These are phyloP conservation scores for Corythaeola cristata DNA, from an alignment of 2,113 vertebrate species.

Conservation along the genomic window DNA sequence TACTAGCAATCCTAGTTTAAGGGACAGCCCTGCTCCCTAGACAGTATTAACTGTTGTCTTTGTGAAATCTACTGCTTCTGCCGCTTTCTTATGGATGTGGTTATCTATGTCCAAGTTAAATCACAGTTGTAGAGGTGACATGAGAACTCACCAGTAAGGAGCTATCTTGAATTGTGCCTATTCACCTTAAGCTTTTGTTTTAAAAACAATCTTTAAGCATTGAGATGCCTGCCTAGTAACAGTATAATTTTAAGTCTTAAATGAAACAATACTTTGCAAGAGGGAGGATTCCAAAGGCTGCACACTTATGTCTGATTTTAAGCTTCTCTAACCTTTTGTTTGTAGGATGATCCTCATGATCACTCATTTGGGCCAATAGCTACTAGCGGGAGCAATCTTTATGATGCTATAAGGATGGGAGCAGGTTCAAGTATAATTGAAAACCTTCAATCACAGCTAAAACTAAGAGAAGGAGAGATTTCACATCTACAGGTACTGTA, in stretches of 20 bases:
- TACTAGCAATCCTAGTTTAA: background rate
- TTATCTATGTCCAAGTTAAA: background rate
- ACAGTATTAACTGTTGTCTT: background rate
- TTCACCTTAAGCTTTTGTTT: background rate
- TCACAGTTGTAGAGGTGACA: background rate
- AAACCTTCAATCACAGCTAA: slow-evolving; percentile 96
- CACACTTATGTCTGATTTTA: background rate
- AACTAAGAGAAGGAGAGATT: slow-evolving; percentile 94
- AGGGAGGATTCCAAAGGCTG: background rate
- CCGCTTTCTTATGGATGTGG: background rate
- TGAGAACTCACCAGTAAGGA: background rate
- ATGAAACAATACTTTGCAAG: background rate
- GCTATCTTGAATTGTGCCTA: background rate
- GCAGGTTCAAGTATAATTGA: slow-evolving; percentile 96
- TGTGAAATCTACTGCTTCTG: background rate
- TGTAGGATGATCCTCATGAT: slow-evolving; percentile 89
- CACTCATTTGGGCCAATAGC: slow-evolving; percentile 83
- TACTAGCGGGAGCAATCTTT: slow-evolving; percentile 87
- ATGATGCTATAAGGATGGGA: slow-evolving; percentile 90
- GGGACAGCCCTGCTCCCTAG: background rate
- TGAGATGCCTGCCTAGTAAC: background rate
- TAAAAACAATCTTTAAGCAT: background rate
- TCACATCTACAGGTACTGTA: slow-evolving; percentile 90
- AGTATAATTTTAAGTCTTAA: background rate
- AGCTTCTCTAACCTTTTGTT: background rate